Evolutionary conservation across 2,888 invertebrate species (phyloP).

Genomic region (Smittia sp.): DNA sequence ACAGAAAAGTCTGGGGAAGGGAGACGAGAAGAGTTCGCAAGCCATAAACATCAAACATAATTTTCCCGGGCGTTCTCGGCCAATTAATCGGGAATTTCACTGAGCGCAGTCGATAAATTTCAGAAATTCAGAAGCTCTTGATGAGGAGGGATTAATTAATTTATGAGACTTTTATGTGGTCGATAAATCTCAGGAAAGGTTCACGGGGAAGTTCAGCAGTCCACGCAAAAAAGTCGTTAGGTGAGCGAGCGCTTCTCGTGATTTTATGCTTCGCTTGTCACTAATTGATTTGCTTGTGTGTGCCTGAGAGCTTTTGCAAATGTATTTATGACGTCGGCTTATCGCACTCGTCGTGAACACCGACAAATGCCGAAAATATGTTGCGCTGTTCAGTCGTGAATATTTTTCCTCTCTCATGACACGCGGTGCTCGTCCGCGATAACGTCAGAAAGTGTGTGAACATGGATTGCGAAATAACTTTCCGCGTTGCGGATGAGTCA

Average conservation of each 20-base stretch:
- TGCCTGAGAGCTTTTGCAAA: not conserved
- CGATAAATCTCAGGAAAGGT: conserved; percentile 24
- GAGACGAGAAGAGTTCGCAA: not conserved
- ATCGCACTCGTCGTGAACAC: not conserved
- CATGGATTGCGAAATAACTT: conserved; percentile 7
- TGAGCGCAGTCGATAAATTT: conserved; percentile 21
- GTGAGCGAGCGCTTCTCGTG: not conserved
- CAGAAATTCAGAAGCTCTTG: conserved; percentile 4
- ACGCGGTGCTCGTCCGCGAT: not conserved
- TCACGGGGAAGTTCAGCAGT: not conserved
- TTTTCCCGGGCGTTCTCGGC: not conserved
- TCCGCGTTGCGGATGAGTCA: not conserved
- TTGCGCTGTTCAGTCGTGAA: not conserved
- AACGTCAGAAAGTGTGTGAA: not conserved
- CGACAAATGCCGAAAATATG: not conserved
- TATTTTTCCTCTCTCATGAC: not conserved
- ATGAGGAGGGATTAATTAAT: conserved; percentile 18
- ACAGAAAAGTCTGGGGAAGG: not conserved
- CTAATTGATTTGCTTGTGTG: not conserved
- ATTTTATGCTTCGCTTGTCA: not conserved
- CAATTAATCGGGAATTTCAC: conserved; percentile 31
- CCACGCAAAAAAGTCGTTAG: not conserved
- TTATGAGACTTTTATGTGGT: conserved; percentile 19
- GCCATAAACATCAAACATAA: conserved; percentile 23
- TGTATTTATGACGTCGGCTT: not conserved